Evolutionary conservation across 92 coral and sea anemone species (phyloP).

Genomic region (Bergia sp.): DNA sequence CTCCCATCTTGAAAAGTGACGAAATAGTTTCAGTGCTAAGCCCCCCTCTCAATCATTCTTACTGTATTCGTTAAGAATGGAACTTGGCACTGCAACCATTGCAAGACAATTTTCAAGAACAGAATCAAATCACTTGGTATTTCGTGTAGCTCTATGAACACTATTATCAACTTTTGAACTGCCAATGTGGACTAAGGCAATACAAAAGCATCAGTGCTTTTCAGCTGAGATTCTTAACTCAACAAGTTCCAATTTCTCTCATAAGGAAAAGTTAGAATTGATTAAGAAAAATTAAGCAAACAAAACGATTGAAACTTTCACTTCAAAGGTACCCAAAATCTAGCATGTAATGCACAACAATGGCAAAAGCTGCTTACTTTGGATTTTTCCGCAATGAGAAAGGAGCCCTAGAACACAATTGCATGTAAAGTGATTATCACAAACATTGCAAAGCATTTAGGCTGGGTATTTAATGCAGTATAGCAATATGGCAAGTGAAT

Average conservation of each 20-base stretch:
- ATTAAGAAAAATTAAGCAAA: not conserved
- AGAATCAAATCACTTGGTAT: too few species aligned
- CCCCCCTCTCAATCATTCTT: too few species aligned
- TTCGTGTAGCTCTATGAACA: too few species aligned
- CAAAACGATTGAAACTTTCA: not conserved
- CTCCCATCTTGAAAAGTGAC: too few species aligned
- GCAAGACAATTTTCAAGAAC: too few species aligned
- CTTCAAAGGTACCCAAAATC: conserved; percentile 4
- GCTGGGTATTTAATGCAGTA: not conserved
- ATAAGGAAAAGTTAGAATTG: not conserved
- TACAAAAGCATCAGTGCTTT: too few species aligned
- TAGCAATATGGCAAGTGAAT: not conserved
- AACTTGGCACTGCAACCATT: too few species aligned
- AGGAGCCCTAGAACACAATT: conserved; percentile 41
- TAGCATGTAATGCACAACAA: conserved; percentile 12
- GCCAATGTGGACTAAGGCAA: too few species aligned
- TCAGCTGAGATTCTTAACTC: too few species aligned
- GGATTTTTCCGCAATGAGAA: conserved; percentile 43
- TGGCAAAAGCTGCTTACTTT: conserved; percentile 44
- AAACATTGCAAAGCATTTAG: not conserved
- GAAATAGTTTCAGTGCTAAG: too few species aligned
- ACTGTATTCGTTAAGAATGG: too few species aligned
- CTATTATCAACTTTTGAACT: too few species aligned
- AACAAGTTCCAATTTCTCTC: not conserved
- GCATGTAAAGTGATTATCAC: conserved; percentile 33